Evolutionary conservation across 1,140 invertebrate species (phyloP).

Genomic region (Hermetia illucens): DNA sequence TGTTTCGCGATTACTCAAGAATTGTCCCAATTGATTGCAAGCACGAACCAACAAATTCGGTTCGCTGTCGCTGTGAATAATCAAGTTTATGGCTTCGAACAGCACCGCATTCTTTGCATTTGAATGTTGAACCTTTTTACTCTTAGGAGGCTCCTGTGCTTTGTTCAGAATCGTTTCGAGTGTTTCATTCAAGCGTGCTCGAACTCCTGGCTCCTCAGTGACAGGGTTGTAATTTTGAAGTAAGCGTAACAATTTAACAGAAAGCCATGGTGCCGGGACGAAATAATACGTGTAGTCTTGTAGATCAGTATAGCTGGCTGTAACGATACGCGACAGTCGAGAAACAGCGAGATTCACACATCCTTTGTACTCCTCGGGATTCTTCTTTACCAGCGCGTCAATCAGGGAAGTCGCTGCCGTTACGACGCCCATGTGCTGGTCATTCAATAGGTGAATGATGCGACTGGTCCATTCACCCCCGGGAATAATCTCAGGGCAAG

Average conservation of each 20-base stretch:
- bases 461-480: slow-evolving; percentile 97
- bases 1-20: slow-evolving; percentile 96
- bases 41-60: slow-evolving; percentile 93
- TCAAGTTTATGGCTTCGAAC: slow-evolving; percentile 98
- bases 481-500: slow-evolving; percentile 87
- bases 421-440: slow-evolving; percentile 98
- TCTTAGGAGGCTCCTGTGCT: slow-evolving; percentile 98
- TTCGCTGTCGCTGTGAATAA: slow-evolving; percentile 98
- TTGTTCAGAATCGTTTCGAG: slow-evolving; percentile 99
- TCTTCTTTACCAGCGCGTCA: slow-evolving; percentile 95
- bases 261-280: slow-evolving; percentile 98
- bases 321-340: slow-evolving; percentile 90
- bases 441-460: slow-evolving; percentile 97
- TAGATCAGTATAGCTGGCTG: slow-evolving; percentile 93
- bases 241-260: slow-evolving; percentile 90
- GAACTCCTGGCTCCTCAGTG: slow-evolving; percentile 87
- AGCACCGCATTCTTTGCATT: slow-evolving; percentile 99
- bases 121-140: slow-evolving; percentile 99
- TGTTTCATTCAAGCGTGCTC: slow-evolving; percentile 92
- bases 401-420: slow-evolving; percentile 97
- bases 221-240: slow-evolving; percentile 97
- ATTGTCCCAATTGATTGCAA: slow-evolving; percentile 97
- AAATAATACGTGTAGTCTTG: slow-evolving; percentile 99
- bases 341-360: slow-evolving; percentile 97
- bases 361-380: slow-evolving; percentile 98